A percentile compares a stretch with the other conserved stretches of the same genome.
Conservation (phyloP, 1,140 invertebrate species). For the Thaumatotibia leucotreta region DNA sequence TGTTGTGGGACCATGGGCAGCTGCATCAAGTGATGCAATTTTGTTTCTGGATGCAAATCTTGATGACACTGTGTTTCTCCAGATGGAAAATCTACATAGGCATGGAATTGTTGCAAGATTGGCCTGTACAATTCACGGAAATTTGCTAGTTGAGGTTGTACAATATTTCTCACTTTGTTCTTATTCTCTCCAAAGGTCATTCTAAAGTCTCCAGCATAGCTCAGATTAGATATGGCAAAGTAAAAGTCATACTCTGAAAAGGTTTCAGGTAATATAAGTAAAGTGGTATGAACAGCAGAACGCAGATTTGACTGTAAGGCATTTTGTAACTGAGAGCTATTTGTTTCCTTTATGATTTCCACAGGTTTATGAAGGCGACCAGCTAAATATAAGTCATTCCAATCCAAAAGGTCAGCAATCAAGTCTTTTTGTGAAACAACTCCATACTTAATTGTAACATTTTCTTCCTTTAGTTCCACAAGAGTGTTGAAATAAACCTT, state of each 20-base stretch:
- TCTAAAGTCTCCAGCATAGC: constrained; percentile 96
- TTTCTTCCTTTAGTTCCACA: constrained; percentile 84
- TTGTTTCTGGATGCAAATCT: constrained; percentile 84
- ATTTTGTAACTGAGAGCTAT: constrained; percentile 75
- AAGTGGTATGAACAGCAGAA: constrained; percentile 90
- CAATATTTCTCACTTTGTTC: constrained; percentile 96
- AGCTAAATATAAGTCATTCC: constrained; percentile 94
- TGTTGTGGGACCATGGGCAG: constrained; percentile 87
- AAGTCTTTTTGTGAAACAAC: constrained; percentile 90
- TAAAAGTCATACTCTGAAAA: constrained; percentile 95
- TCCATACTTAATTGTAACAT: constrained; percentile 95
- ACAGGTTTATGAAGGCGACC: constrained; percentile 98
- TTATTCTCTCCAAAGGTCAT: constrained; percentile 98
- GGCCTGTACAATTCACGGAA: constrained; percentile 90
- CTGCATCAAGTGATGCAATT: constrained; percentile 90
- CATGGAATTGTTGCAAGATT: constrained; percentile 79
- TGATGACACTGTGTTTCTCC: constrained; percentile 79
- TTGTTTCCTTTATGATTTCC: constrained; percentile 77
- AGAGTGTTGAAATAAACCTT: constrained; percentile 97
- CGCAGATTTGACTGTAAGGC: constrained; percentile 88
- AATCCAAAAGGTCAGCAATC: constrained; percentile 93
- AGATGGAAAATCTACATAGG: constrained; percentile 81
- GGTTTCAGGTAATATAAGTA: constrained; percentile 91
- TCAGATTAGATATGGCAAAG: constrained; percentile 90
- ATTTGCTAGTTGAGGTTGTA: constrained; percentile 86